Evolutionary conservation across 2,888 invertebrate species (phyloP), one percentile per base, ranked within the genome.

Genomic region (Cantharis rustica): DNA sequence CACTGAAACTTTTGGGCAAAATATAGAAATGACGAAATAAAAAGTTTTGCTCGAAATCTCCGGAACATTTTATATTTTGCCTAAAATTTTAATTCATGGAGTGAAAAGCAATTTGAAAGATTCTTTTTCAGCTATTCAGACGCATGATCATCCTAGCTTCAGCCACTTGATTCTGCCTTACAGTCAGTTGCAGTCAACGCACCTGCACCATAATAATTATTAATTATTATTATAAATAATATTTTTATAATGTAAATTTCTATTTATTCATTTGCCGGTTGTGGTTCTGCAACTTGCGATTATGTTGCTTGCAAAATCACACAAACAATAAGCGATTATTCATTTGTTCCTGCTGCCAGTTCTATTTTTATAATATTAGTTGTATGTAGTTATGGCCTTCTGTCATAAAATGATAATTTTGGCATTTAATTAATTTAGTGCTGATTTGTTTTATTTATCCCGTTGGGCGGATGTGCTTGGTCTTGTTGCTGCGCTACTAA

Each of bases 401-500:
- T 78, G 73, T 77, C 75, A 70, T 73, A 72, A 73, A 77, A 17
- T 66, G 76, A 73, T 74, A 77, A 72, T 81, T 61, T 78, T 77
- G 78, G 78, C 79, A 76, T 80, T 80, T 79, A 83, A 86, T 86
- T 88, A 87, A 88, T 87, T 87, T 87, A 87, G 87, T 87, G 88
- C 88, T 88, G 87, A 85, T 87, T 86, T 88, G 86, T 88, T 88
- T 88, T 88, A 87, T 87, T 87, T 87, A 84, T 86, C 87, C 86
- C 85, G 83, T 86, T 86, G 86, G 86, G 86, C 86, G 87, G 87
- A 87, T 87, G 87, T 86, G 85, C 88, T 88, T 88, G 88, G 87
- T 88, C 86, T 87, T 88, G 88, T 87, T 85, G 89, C 90, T 88
- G 86, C 86, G 86, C 86, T 88, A 88, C 88, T 88, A 88, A 88